Evolutionary conservation across 1,140 invertebrate species (phyloP).

Genomic region (Penaeus indicus): DNA sequence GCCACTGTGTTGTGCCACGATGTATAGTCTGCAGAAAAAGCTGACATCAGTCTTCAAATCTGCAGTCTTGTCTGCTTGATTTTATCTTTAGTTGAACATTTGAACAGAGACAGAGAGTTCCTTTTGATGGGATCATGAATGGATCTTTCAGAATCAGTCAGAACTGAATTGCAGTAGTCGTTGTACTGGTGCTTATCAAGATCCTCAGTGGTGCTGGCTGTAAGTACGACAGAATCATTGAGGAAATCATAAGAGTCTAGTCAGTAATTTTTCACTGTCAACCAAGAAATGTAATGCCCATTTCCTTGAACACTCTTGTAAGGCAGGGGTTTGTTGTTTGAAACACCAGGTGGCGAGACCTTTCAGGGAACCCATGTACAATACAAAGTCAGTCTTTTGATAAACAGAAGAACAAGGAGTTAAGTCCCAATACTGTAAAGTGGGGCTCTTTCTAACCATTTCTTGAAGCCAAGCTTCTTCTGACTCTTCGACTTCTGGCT

Average conservation of each 20-base stretch:
- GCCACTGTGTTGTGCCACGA: background rate
- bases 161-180: slow-evolving; percentile 41
- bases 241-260: slow-evolving; percentile 39
- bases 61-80: slow-evolving; percentile 11
- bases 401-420: slow-evolving; percentile 37
- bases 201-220: slow-evolving; percentile 34
- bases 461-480: slow-evolving; percentile 36
- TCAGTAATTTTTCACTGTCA: slow-evolving; percentile 57
- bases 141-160: slow-evolving; percentile 2
- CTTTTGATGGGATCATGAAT: slow-evolving; percentile 37
- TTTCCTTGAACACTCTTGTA: slow-evolving; percentile 46
- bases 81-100: slow-evolving; percentile 3
- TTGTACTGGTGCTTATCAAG: slow-evolving; percentile 34
- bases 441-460: slow-evolving; percentile 11
- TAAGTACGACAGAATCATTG: slow-evolving; percentile 47
- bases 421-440: slow-evolving; percentile 47
- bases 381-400: slow-evolving; percentile 32
- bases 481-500: background rate
- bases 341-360: too few relatives aligned
- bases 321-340: slow-evolving; percentile 47
- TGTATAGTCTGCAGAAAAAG: background rate
- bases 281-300: slow-evolving; percentile 64
- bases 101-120: slow-evolving; percentile 39
- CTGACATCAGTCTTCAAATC: too few relatives aligned
- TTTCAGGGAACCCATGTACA: slow-evolving; percentile 3